Conservation (phyloP, 2,888 invertebrate genomes). For the Philaethria dido region DNA sequence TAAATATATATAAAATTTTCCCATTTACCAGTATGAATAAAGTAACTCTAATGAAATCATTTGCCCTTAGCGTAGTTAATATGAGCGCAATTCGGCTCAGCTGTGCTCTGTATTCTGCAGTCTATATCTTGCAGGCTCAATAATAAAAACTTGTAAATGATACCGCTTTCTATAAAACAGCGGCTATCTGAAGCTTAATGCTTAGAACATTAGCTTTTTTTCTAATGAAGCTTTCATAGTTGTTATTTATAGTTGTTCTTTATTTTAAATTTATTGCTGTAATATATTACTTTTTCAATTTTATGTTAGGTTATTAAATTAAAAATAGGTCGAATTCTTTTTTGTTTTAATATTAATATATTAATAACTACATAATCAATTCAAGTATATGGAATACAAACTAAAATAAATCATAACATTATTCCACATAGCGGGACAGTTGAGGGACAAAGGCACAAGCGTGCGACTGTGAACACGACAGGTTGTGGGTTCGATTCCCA, state of each 20-base stretch:
- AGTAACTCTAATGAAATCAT: slow-evolving; percentile 7
- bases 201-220: slow-evolving; percentile 11
- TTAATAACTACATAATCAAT: too few species aligned
- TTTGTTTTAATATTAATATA: too few species aligned
- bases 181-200: slow-evolving; percentile 17
- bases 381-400: too few species aligned
- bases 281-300: not conserved
- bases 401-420: too few species aligned
- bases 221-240: not conserved
- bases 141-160: slow-evolving; percentile 28
- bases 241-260: not conserved
- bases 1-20: too few species aligned
- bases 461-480: too few species aligned
- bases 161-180: slow-evolving; percentile 7
- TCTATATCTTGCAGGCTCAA: slow-evolving; percentile 23
- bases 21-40: not conserved
- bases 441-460: too few species aligned
- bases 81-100: not conserved
- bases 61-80: not conserved
- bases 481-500: too few species aligned
- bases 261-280: not conserved
- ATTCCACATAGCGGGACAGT: too few species aligned
- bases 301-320: too few species aligned
- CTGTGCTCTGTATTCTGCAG: not conserved
- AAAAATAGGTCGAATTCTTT: too few species aligned